A percentile compares a stretch with the other conserved stretches of the same genome.
These are phyloP conservation scores for Cyprinus carpio DNA, from an alignment of 2,113 vertebrate species.

Conservation along the genomic window DNA sequence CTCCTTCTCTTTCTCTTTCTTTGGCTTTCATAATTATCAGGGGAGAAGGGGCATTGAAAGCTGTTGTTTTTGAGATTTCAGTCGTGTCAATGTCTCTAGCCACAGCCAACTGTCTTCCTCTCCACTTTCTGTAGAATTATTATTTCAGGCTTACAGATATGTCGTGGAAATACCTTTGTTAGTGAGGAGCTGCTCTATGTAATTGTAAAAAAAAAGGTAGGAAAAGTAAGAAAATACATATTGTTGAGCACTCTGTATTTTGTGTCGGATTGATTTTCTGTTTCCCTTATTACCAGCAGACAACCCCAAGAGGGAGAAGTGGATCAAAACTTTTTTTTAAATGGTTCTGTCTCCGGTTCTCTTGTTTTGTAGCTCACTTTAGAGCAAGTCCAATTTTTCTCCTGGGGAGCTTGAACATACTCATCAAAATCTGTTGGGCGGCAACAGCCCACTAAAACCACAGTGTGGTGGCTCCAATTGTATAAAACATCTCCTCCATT, in stretches of 20 bases:
- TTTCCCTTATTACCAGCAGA: slow-evolving; percentile 46
- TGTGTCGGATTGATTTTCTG: slow-evolving; percentile 44
- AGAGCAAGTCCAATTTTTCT: slow-evolving; percentile 43
- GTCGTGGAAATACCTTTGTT: slow-evolving; percentile 37
- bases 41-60: slow-evolving; percentile 65
- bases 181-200: slow-evolving; percentile 11
- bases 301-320: slow-evolving; percentile 38
- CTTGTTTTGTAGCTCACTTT: slow-evolving; percentile 47
- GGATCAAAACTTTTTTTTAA: slow-evolving; percentile 55
- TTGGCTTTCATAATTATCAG: slow-evolving; percentile 71
- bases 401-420: slow-evolving; percentile 40
- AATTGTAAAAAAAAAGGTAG: slow-evolving; percentile 35
- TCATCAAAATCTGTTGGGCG: slow-evolving; percentile 53
- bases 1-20: slow-evolving; percentile 43
- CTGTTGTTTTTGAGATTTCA: slow-evolving; percentile 63
- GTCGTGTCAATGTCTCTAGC: slow-evolving; percentile 18
- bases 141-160: slow-evolving; percentile 43
- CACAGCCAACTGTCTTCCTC: slow-evolving; percentile 28
- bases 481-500: slow-evolving; percentile 42
- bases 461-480: slow-evolving; percentile 43
- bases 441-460: slow-evolving; percentile 31
- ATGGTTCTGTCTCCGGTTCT: slow-evolving; percentile 43
- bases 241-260: slow-evolving; percentile 39
- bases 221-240: slow-evolving; percentile 30
- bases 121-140: slow-evolving; percentile 50